Conservation (phyloP, 2,797 vertebrate species). For the Fringilla coelebs region DNA sequence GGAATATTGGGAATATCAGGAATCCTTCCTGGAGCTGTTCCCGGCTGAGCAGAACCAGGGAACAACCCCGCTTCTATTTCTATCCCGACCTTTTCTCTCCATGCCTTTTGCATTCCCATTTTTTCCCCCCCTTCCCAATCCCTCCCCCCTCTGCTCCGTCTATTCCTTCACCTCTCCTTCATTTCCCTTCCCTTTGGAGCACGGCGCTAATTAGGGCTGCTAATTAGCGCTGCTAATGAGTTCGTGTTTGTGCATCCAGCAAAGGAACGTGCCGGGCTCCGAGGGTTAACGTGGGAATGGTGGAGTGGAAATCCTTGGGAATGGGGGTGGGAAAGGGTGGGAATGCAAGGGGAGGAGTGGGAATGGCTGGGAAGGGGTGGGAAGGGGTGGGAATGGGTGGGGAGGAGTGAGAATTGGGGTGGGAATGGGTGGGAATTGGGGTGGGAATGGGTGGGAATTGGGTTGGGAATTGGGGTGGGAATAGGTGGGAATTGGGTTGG, state of each 20-base stretch:
- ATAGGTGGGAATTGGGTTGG: accelerated
- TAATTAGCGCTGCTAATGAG: conserved; percentile 59
- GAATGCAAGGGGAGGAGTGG: neutral
- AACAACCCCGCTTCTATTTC: neutral
- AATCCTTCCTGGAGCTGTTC: neutral
- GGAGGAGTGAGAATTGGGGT: too few species aligned
- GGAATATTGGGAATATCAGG: neutral
- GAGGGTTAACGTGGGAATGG: neutral
- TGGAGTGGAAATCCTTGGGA: neutral
- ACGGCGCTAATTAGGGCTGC: conserved; percentile 9
- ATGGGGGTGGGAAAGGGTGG: neutral
- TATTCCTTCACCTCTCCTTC: neutral
- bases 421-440: neutral
- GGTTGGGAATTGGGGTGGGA: neutral
- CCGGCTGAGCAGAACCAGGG: neutral
- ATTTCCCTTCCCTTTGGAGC: conserved; percentile 6
- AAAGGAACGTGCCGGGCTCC: neutral
- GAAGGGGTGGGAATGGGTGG: too few species aligned
- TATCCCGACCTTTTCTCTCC: neutral
- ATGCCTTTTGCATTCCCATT: neutral
- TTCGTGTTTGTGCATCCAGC: conserved; percentile 25
- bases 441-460: too few species aligned
- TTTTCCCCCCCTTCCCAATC: neutral
- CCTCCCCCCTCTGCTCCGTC: neutral
- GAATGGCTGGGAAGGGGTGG: too few species aligned